These are phyloP conservation scores for Leistus spinibarbis DNA, from an alignment of 2,888 invertebrate species.

Conservation along the genomic window DNA sequence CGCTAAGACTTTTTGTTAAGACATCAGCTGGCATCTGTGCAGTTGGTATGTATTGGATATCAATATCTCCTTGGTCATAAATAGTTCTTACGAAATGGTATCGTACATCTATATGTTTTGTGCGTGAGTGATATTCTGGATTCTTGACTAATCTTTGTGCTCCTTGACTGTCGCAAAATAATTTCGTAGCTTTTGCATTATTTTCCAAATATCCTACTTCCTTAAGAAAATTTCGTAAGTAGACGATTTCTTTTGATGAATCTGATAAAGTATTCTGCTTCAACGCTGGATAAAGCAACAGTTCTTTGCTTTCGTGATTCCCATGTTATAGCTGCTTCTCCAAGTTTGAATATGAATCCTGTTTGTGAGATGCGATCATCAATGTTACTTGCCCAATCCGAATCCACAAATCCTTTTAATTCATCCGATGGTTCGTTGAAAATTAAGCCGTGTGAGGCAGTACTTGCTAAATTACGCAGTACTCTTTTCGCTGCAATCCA, in stretches of 20 bases:
- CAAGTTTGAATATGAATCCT: slow-evolving; percentile 45
- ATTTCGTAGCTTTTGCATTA: not conserved
- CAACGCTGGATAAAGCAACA: slow-evolving; percentile 47
- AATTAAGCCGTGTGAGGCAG: too few species aligned
- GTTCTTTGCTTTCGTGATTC: slow-evolving; percentile 44
- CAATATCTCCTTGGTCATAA: too few species aligned
- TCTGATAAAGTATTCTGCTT: slow-evolving; percentile 48
- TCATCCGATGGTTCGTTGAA: too few species aligned
- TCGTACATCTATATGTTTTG: slow-evolving; percentile 1
- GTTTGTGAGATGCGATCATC: slow-evolving; percentile 45
- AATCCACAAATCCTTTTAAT: slow-evolving; percentile 44
- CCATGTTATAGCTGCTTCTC: slow-evolving; percentile 47
- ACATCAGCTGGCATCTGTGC: too few species aligned
- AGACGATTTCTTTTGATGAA: too few species aligned
- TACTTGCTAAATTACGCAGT: too few species aligned
- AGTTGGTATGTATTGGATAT: too few species aligned
- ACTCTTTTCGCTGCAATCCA: too few species aligned
- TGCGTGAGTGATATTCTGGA: not conserved
- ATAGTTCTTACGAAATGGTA: not conserved
- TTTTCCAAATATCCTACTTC: slow-evolving; percentile 5
- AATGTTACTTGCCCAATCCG: slow-evolving; percentile 45
- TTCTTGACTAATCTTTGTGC: slow-evolving; percentile 6
- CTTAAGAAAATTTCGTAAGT: slow-evolving; percentile 25
- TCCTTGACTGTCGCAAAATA: slow-evolving; percentile 11
- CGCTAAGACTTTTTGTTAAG: too few species aligned